Evolutionary conservation across 1,140 invertebrate genomes (phyloP), one percentile per base, ranked within the genome.

Genomic region (Dendrolimus kikuchii): DNA sequence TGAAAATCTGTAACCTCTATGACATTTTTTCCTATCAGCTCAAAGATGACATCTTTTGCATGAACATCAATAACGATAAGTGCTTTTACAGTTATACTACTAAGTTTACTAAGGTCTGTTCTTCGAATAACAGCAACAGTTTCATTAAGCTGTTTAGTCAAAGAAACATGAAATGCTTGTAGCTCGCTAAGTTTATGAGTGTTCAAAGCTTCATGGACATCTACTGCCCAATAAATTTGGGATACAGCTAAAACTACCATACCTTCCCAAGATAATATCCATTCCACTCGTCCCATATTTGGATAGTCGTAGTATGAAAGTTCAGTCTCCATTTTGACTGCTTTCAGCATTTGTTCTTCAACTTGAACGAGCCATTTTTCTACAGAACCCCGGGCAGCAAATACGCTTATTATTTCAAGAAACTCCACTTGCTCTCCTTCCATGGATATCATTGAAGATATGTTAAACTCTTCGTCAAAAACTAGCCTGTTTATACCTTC

Each of bases 41-140:
- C 90, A 56, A 92, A 89, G 7, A 96, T 91, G 0, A 98, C 95
- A 80, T 98, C 96, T 82, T 95, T 92, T 2, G 96, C 95, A 68
- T 98, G 96, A 0, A 98, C 96, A 78, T 98, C 96, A 55, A 97
- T 92, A 8, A 97, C 95, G 64, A 98, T 96, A 43, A 98, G 83
- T 5, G 95, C 93, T 74, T 93, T 94, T 36, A 98, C 89, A 1
- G 95, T 96, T 5, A 95, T 95, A 67, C 95, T 90, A 62, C 81
- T 87, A 5, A 92, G 68, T 75, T 91, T 92, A 5, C 85, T 89
- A 23, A 92, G 76, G 46, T 82, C 82, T 1, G 90, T 85, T 47
- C 89, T 89, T 48, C 91, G 73, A 43, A 92, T 89, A n/a, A 92
- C 64, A 6, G 80, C 80, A 0, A 94, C 91, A 62, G 92, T 92